These are phyloP conservation scores for Crocuta crocuta DNA, from an alignment of 2,113 vertebrate species.

Conservation along the genomic window DNA sequence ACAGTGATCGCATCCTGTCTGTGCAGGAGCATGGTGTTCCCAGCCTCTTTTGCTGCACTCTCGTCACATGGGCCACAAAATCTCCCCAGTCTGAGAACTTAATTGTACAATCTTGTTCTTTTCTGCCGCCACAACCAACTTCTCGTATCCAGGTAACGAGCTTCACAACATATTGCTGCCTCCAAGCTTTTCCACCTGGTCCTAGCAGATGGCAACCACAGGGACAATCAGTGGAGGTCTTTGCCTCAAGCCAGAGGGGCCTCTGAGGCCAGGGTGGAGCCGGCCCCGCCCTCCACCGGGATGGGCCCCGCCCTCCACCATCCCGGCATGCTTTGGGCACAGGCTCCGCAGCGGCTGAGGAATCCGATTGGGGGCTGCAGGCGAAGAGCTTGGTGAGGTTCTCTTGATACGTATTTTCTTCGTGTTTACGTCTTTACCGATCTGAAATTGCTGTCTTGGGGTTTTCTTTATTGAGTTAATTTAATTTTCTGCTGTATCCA, in stretches of 20 bases:
- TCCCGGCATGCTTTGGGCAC: conserved; percentile 27
- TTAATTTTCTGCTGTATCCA: neutral
- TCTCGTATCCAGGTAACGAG: conserved; percentile 93
- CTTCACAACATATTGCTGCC: conserved; percentile 94
- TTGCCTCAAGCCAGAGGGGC: neutral
- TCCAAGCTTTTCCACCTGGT: conserved; percentile 95
- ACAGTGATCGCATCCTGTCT: conserved; percentile 93
- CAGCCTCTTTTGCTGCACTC: conserved; percentile 89
- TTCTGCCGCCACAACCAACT: conserved; percentile 93
- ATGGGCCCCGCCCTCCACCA: neutral
- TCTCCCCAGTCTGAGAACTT: conserved; percentile 92
- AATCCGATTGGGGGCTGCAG: neutral
- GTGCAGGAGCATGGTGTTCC: conserved; percentile 91
- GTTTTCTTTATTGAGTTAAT: neutral
- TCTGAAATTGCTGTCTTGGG: neutral
- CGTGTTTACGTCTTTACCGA: neutral
- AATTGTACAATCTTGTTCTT: conserved; percentile 93
- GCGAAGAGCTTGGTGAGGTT: neutral
- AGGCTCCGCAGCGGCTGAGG: neutral
- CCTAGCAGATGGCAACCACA: conserved; percentile 89
- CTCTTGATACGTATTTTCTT: neutral
- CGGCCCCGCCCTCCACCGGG: neutral
- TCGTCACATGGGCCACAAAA: conserved; percentile 95
- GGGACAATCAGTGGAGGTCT: conserved; percentile 45
- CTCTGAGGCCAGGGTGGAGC: conserved; percentile 65